These are phyloP conservation scores for sheep (Ovis aries) DNA, from an alignment of 2,113 vertebrate species.

Conservation along the genomic window DNA sequence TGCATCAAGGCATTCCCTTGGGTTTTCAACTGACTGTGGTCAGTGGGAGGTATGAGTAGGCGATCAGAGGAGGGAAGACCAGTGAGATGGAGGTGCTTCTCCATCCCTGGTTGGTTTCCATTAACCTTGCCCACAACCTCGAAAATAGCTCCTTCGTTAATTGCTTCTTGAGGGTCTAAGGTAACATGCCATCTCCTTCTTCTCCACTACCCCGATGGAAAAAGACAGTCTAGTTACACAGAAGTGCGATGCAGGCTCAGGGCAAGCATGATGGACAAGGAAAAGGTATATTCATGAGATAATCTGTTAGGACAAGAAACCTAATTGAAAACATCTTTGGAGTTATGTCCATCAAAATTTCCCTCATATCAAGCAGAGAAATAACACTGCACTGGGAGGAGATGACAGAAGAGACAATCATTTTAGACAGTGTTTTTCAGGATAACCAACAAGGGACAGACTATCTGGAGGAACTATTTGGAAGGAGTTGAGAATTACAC, in stretches of 20 bases:
- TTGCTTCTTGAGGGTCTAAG: neutral
- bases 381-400: neutral
- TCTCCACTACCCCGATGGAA: neutral
- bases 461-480: neutral
- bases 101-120: neutral
- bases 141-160: neutral
- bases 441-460: neutral
- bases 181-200: neutral
- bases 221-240: neutral
- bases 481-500: neutral
- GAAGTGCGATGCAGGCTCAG: neutral
- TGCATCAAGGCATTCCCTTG: neutral
- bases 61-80: neutral
- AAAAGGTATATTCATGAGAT: neutral
- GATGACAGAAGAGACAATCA: neutral
- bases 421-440: neutral
- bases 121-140: neutral
- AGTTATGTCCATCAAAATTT: neutral
- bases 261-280: neutral
- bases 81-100: neutral
- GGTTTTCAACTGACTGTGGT: neutral
- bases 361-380: neutral
- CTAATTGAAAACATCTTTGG: neutral
- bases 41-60: neutral
- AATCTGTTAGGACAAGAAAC: neutral